A percentile compares a stretch with the other conserved stretches of the same genome.
Evolutionary conservation across 2,113 vertebrate genomes (phyloP).

Genomic region (Aegithalos caudatus): DNA sequence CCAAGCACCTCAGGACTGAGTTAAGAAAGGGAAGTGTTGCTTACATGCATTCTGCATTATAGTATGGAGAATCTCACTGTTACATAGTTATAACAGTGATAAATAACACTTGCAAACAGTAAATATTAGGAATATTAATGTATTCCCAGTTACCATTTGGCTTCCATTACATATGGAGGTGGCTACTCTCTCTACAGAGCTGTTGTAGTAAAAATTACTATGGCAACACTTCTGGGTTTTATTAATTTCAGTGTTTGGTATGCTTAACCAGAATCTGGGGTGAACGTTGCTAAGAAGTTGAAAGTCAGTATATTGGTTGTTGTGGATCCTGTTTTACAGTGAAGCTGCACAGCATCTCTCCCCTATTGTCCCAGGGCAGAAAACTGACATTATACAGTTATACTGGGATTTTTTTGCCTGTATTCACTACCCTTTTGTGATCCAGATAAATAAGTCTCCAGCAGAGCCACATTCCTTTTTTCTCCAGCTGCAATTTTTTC

Average conservation of each 20-base stretch:
- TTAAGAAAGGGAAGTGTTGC: neutral
- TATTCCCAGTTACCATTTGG: neutral
- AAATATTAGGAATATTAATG: neutral
- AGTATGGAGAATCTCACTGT: neutral
- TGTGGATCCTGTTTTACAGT: accelerated
- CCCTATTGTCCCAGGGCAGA: neutral
- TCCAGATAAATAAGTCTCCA: neutral
- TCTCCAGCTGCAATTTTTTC: neutral
- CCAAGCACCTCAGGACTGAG: neutral
- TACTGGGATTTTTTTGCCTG: neutral
- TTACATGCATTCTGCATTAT: neutral
- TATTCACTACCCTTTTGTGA: neutral
- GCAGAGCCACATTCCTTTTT: neutral
- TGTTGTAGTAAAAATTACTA: neutral
- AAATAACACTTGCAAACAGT: neutral
- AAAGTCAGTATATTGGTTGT: neutral
- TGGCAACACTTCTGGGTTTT: neutral
- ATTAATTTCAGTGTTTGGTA: neutral
- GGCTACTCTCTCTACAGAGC: neutral
- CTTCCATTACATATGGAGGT: accelerated
- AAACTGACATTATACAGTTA: neutral
- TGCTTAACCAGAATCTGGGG: neutral
- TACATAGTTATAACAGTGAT: neutral
- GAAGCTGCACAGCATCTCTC: neutral
- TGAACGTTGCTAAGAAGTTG: neutral